A percentile compares a stretch with the other conserved stretches of the same genome.
These are phyloP conservation scores for Adelosebastes latens DNA, from an alignment of 2,797 vertebrate species.

Conservation along the genomic window DNA sequence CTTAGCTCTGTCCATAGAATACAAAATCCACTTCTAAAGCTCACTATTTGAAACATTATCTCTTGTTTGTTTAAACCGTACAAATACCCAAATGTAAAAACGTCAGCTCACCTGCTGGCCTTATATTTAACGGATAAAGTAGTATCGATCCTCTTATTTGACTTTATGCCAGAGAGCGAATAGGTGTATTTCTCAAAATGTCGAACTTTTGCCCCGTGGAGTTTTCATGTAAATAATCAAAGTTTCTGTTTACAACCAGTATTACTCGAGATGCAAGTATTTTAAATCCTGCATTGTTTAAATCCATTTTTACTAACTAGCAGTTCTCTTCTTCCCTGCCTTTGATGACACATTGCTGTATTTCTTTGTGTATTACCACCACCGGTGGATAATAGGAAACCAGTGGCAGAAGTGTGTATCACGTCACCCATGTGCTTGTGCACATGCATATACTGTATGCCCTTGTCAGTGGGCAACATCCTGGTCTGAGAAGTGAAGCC, in stretches of 20 bases:
- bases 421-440: background rate
- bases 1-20: background rate
- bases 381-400: background rate
- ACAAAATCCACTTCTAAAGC: background rate
- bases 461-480: no score
- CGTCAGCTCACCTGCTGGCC: background rate
- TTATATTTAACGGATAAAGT: background rate
- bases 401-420: no score
- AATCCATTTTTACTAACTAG: background rate
- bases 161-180: no score
- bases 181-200: background rate
- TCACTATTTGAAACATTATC: background rate
- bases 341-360: background rate
- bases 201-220: background rate
- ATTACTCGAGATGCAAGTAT: background rate
- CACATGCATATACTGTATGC: background rate
- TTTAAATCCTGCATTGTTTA: background rate
- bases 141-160: background rate
- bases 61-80: background rate
- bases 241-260: background rate
- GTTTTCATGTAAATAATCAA: background rate
- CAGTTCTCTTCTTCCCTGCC: background rate
- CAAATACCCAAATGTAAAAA: background rate
- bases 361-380: background rate
- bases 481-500: no score